Percentiles rank a stretch among this genome's conserved stretches.
phyloP scores from a whole-genome alignment of 2,888 invertebrate genomes.

The Limnephilus marmoratus region DNA sequence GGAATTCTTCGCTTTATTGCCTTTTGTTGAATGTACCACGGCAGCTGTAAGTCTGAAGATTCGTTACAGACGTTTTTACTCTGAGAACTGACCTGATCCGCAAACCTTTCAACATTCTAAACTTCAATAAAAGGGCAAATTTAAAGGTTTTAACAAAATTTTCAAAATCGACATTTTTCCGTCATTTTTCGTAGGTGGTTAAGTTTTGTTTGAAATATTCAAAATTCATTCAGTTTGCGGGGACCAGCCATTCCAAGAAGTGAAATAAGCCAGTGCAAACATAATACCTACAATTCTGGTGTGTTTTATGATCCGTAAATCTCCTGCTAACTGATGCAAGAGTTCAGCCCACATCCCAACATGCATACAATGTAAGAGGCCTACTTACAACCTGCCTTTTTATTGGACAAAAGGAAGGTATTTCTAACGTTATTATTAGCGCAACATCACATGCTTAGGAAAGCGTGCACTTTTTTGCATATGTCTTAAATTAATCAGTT shows the following conservation, averaged over 20 bases:
- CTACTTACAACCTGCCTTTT: slow-evolving; percentile 12
- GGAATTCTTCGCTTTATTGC: slow-evolving; percentile 38
- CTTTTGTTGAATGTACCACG: slow-evolving; percentile 17
- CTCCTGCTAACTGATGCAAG: slow-evolving; percentile 59
- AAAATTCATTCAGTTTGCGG: background rate
- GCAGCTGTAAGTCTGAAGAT: slow-evolving; percentile 31
- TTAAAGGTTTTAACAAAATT: background rate
- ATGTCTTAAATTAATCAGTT: background rate
- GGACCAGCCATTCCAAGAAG: slow-evolving; percentile 58
- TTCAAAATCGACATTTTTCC: background rate
- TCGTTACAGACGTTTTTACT: slow-evolving; percentile 20
- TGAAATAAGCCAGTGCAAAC: slow-evolving; percentile 60
- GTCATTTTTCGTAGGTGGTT: background rate
- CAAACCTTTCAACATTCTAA: background rate
- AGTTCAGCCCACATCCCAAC: slow-evolving; percentile 40
- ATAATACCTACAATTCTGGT: slow-evolving; percentile 36
- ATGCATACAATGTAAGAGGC: slow-evolving; percentile 54
- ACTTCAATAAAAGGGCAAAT: background rate
- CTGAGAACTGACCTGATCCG: slow-evolving; percentile 32
- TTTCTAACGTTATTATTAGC: background rate
- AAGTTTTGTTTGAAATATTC: background rate
- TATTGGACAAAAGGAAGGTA: slow-evolving; percentile 2
- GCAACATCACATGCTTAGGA: background rate
- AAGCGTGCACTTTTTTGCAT: no score
- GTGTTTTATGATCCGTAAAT: slow-evolving; percentile 63